Evolutionary conservation across 2,113 vertebrate genomes (phyloP).

Genomic region (Tupaia tana): DNA sequence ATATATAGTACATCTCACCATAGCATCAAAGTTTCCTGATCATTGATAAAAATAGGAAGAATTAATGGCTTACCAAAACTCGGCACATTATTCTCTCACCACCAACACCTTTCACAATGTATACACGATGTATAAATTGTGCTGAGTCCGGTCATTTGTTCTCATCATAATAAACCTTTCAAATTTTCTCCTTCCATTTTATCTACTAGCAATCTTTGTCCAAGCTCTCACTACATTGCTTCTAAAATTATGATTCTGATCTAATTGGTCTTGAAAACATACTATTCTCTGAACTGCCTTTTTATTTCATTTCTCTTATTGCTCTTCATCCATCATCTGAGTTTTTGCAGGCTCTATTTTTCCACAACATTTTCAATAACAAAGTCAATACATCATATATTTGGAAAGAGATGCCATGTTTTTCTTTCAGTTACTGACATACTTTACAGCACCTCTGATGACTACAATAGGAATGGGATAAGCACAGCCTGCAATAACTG

Average conservation of each 20-base stretch:
- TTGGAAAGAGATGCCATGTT: conserved; percentile 36
- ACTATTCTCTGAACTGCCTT: not conserved
- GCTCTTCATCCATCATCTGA: conserved; percentile 41
- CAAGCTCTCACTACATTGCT: not conserved
- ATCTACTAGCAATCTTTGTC: not conserved
- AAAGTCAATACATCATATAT: conserved; percentile 24
- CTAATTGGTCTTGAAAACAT: conserved; percentile 59
- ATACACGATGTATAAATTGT: not conserved
- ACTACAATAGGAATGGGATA: not conserved
- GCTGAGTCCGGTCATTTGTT: not conserved
- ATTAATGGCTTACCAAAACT: not conserved
- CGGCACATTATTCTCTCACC: not conserved
- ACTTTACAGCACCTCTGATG: not conserved
- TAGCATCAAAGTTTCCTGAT: not conserved
- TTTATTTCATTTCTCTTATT: conserved; percentile 51
- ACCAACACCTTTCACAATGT: not conserved
- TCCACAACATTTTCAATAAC: conserved; percentile 36
- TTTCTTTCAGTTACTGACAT: conserved; percentile 44
- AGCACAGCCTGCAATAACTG: not conserved
- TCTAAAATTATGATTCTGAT: conserved; percentile 59
- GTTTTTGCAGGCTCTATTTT: conserved; percentile 24
- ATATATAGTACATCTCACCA: not conserved
- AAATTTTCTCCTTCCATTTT: conserved; percentile 35
- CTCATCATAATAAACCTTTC: not conserved
- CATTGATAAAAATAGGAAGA: not conserved